Evolutionary conservation across 2,888 invertebrate genomes (phyloP).

Genomic region (Aleiodes leptofemur): DNA sequence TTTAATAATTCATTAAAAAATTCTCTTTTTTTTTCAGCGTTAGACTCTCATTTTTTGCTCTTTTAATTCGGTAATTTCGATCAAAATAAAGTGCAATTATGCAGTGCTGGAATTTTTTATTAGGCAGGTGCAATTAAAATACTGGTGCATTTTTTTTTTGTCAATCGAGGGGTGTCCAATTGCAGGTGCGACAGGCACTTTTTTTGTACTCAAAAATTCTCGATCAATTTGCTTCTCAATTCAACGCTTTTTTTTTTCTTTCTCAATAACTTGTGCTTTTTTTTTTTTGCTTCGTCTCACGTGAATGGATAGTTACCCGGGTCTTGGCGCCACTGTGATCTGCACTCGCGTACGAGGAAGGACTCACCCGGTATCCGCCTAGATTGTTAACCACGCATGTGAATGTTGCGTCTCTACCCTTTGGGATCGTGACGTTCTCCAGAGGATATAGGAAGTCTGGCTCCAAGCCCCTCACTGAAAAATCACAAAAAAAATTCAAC

Average conservation of each 20-base stretch:
- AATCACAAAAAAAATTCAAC: too few relatives aligned
- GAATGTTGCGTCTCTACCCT: constrained; percentile 89
- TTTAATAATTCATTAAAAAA: constrained; percentile 12
- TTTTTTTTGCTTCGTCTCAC: constrained; percentile 52
- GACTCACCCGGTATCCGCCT: constrained; percentile 89
- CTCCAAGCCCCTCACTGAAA: constrained; percentile 83
- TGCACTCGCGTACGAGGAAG: constrained; percentile 75
- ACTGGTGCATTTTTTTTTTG: constrained; percentile 48
- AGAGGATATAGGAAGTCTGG: constrained; percentile 88
- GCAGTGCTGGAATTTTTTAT: constrained; percentile 44
- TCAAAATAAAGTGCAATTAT: constrained; percentile 44
- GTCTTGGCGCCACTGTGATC: constrained; percentile 73
- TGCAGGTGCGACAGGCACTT: constrained; percentile 49
- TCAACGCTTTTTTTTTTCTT: constrained; percentile 14
- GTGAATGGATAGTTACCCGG: constrained; percentile 72
- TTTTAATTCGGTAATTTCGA: background rate
- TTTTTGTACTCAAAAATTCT: constrained; percentile 22
- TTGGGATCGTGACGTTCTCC: constrained; percentile 89
- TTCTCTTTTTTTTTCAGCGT: background rate
- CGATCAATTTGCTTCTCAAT: constrained; percentile 18
- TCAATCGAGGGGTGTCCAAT: constrained; percentile 40
- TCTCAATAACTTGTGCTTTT: background rate
- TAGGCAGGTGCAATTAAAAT: constrained; percentile 46
- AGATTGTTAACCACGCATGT: constrained; percentile 91
- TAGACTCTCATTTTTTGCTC: background rate